Evolutionary conservation across 2,113 vertebrate species (phyloP).

Genomic region (Solea solea): DNA sequence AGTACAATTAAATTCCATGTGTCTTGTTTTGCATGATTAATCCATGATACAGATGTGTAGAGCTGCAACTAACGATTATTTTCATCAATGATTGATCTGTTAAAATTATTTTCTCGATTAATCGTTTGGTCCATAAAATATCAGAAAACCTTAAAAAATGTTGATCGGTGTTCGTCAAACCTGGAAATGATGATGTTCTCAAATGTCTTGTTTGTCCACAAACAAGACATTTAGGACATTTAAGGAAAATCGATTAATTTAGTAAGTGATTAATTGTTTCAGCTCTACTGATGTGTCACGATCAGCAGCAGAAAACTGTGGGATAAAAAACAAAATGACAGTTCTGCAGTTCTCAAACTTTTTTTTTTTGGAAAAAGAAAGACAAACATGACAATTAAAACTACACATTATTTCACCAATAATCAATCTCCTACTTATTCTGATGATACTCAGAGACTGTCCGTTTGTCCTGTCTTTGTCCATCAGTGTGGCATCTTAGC

Average conservation of each 20-base stretch:
- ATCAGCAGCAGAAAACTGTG: not conserved
- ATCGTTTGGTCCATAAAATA: not conserved
- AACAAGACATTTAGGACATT: no score
- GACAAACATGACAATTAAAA: slow-evolving; percentile 14
- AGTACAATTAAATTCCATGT: not conserved
- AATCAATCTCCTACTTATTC: not conserved
- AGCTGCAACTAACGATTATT: no score
- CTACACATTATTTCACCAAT: not conserved
- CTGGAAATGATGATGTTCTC: no score
- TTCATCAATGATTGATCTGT: no score
- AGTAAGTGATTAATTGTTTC: no score
- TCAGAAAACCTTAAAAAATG: no score
- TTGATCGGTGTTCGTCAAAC: no score
- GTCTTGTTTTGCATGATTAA: slow-evolving; percentile 11
- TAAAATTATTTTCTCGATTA: not conserved
- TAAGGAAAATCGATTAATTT: no score
- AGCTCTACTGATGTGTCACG: not conserved
- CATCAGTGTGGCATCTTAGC: slow-evolving; percentile 8
- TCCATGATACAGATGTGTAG: not conserved
- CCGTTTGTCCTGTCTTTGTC: not conserved
- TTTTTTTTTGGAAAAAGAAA: no score
- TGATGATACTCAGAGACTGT: not conserved
- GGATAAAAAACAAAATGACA: no score
- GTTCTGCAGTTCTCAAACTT: no score
- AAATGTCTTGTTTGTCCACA: no score